Evolutionary conservation across 2,888 invertebrate species (phyloP).

Genomic region (Phengaris alcon): DNA sequence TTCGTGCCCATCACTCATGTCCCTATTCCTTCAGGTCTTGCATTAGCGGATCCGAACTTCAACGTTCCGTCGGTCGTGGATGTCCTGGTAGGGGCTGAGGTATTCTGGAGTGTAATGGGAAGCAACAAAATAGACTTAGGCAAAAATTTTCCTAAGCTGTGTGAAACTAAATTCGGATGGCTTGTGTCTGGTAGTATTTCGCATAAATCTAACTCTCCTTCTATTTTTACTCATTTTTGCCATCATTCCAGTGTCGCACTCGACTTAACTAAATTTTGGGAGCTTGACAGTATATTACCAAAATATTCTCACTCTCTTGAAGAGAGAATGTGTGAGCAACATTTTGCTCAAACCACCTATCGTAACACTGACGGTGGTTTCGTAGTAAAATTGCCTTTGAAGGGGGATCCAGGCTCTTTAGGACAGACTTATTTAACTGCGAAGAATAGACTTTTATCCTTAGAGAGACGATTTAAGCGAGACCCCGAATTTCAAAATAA

Average conservation of each 20-base stretch:
- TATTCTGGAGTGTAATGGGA: too few relatives aligned
- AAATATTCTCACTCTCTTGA: neutral
- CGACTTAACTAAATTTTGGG: neutral
- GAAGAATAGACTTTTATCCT: neutral
- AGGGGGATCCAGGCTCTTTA: neutral
- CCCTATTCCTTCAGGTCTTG: too few relatives aligned
- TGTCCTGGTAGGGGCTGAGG: too few relatives aligned
- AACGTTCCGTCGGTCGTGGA: too few relatives aligned
- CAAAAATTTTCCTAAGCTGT: too few relatives aligned
- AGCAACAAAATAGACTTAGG: too few relatives aligned
- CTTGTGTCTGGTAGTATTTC: too few relatives aligned
- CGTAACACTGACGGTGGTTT: neutral
- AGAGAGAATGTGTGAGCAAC: neutral
- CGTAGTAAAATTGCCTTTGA: neutral
- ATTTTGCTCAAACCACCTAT: neutral
- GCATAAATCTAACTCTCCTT: neutral
- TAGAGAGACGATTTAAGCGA: neutral
- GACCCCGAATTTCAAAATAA: neutral
- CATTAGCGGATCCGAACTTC: too few relatives aligned
- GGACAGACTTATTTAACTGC: neutral
- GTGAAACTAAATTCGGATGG: too few relatives aligned
- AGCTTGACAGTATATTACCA: neutral
- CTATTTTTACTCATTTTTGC: neutral
- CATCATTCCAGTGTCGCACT: neutral
- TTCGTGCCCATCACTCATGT: too few relatives aligned